Conservation (phyloP, 2,113 vertebrate species). For the Leptodactylus fuscus region DNA sequence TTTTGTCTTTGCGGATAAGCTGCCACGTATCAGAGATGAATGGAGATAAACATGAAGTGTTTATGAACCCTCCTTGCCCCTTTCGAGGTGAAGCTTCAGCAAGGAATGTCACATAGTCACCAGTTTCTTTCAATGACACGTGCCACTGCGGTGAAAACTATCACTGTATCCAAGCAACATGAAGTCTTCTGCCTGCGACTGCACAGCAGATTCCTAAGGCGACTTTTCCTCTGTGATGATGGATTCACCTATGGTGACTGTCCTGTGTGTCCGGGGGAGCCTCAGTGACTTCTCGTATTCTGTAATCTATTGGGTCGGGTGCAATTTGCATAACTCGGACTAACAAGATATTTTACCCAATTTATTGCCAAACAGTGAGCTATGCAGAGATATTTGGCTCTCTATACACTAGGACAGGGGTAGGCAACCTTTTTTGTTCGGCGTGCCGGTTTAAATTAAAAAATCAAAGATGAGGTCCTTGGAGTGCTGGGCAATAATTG, state of each 20-base stretch:
- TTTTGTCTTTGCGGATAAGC: background rate
- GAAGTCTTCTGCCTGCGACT: slow-evolving; percentile 48
- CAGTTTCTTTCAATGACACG: slow-evolving; percentile 54
- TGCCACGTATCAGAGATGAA: slow-evolving; percentile 24
- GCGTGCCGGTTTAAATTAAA: too few species aligned
- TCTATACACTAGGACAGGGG: background rate
- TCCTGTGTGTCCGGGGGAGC: slow-evolving; percentile 40
- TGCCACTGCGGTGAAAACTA: slow-evolving; percentile 58
- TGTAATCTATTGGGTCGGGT: slow-evolving; percentile 7
- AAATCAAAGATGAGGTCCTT: too few species aligned
- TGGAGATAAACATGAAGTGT: slow-evolving; percentile 37
- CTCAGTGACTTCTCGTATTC: slow-evolving; percentile 25
- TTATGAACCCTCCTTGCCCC: slow-evolving; percentile 45
- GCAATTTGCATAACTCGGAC: slow-evolving; percentile 6
- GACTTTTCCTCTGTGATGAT: slow-evolving; percentile 46
- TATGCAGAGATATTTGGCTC: background rate
- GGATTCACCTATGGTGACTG: slow-evolving; percentile 30
- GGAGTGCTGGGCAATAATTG: too few species aligned
- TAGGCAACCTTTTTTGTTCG: too few species aligned
- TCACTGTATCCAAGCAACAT: slow-evolving; percentile 57
- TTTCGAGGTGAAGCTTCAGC: slow-evolving; percentile 28
- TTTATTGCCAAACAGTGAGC: background rate
- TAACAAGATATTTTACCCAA: slow-evolving; percentile 28
- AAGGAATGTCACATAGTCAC: slow-evolving; percentile 24
- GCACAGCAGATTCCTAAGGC: slow-evolving; percentile 45